Percentiles rank a stretch among this genome's conserved stretches.
phyloP scores from a whole-genome alignment of 2,113 vertebrate species.

The Serilophus lunatus region DNA sequence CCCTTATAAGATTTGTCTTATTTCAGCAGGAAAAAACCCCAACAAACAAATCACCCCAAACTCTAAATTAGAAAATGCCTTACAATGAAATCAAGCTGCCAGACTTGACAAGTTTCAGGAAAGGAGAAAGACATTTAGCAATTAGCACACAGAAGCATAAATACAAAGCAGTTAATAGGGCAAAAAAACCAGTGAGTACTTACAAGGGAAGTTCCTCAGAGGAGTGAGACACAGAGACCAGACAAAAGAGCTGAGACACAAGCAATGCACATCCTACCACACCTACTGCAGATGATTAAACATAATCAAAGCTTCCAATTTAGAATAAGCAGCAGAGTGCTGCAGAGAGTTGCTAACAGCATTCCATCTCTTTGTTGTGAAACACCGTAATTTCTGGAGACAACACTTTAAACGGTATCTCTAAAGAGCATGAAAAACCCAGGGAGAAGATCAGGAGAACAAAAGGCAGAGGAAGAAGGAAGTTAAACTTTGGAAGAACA shows the following conservation, averaged over 20 bases:
- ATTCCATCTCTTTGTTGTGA: background rate
- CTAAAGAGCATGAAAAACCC: background rate
- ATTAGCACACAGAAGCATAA: background rate
- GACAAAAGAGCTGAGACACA: background rate
- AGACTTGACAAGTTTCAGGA: background rate
- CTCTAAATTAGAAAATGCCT: background rate
- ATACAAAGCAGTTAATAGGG: background rate
- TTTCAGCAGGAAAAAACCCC: background rate
- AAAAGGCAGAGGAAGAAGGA: background rate
- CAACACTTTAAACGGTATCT: background rate
- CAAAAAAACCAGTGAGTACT: background rate
- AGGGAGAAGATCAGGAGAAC: background rate
- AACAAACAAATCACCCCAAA: background rate
- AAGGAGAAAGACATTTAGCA: background rate
- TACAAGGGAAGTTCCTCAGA: background rate
- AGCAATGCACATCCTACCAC: background rate
- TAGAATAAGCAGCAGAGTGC: background rate
- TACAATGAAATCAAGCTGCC: background rate
- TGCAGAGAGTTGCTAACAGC: background rate
- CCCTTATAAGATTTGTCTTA: background rate
- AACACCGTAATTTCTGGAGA: background rate
- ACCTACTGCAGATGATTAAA: background rate
- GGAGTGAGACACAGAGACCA: background rate
- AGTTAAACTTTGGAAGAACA: background rate
- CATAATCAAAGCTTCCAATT: background rate